Conservation (phyloP, 2,113 vertebrate species). For the Xenus cinereus region DNA sequence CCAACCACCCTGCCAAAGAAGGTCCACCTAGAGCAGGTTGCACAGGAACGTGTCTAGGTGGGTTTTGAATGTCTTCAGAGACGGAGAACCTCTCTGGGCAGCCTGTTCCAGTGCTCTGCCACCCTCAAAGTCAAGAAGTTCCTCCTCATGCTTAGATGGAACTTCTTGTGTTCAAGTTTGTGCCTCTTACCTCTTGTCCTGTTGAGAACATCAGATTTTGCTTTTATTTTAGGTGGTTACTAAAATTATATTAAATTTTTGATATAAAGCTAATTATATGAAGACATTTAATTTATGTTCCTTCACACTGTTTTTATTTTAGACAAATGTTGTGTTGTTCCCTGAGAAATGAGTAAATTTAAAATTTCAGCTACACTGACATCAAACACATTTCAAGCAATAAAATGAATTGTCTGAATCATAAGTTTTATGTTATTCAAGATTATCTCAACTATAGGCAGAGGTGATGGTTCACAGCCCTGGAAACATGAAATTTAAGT, state of each 20-base stretch:
- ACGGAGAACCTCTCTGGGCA: too few species aligned
- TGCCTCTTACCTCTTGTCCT: too few species aligned
- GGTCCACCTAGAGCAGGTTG: too few species aligned
- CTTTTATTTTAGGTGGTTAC: not conserved
- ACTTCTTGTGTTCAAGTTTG: too few species aligned
- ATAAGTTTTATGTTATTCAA: not conserved
- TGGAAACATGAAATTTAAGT: not conserved
- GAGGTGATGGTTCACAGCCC: not conserved
- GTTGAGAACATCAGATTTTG: not conserved
- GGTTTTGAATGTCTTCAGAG: too few species aligned
- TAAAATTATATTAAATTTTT: not conserved
- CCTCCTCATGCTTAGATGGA: too few species aligned
- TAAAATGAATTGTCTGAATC: not conserved
- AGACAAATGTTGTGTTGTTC: not conserved
- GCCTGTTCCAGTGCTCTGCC: too few species aligned
- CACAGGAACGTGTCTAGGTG: too few species aligned
- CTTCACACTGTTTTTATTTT: not conserved
- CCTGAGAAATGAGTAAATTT: not conserved
- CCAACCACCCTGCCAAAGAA: too few species aligned
- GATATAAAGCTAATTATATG: not conserved
- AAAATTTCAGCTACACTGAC: not conserved
- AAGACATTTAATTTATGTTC: not conserved
- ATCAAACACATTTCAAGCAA: slow-evolving; percentile 7
- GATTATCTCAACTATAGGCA: not conserved
- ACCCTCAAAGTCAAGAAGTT: too few species aligned